Percentiles rank a stretch among this genome's conserved stretches.
Conservation (phyloP, 2,113 vertebrate genomes). For the Sander lucioperca region DNA sequence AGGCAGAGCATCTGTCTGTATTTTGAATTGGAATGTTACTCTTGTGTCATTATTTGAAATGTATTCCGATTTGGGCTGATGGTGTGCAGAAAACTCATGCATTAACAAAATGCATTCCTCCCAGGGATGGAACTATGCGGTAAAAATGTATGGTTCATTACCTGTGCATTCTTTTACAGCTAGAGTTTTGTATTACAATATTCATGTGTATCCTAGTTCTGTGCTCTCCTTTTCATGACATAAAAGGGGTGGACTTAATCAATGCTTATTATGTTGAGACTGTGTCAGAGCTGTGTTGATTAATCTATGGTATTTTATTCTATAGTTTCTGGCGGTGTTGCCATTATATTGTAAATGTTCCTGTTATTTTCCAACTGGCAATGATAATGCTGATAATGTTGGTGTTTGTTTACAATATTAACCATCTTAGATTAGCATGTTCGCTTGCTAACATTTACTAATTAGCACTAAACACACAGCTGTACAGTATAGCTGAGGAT, state of each 20-base stretch:
- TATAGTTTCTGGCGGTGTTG: neutral
- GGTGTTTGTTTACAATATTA: neutral
- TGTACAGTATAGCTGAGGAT: neutral
- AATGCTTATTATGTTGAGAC: neutral
- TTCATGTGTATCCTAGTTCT: slow-evolving; percentile 34
- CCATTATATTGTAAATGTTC: neutral
- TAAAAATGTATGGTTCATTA: slow-evolving; percentile 17
- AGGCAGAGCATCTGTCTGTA: slow-evolving; percentile 2
- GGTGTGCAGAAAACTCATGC: slow-evolving; percentile 20
- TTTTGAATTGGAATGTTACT: neutral
- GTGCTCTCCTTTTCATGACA: neutral
- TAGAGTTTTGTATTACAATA: slow-evolving; percentile 23
- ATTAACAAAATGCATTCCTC: slow-evolving; percentile 14
- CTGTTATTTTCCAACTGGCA: neutral
- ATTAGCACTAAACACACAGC: too few species aligned
- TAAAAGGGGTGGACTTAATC: neutral
- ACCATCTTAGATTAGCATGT: neutral
- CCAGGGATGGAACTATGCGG: slow-evolving; percentile 11
- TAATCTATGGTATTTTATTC: neutral
- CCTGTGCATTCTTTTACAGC: slow-evolving; percentile 20
- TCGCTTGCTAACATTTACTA: neutral
- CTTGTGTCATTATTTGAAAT: slow-evolving; percentile 18
- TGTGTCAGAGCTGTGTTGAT: neutral
- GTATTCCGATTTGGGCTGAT: slow-evolving; percentile 7
- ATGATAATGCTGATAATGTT: neutral